These are phyloP conservation scores for Echeneis naucrates DNA, from an alignment of 2,797 vertebrate genomes.

Conservation along the genomic window DNA sequence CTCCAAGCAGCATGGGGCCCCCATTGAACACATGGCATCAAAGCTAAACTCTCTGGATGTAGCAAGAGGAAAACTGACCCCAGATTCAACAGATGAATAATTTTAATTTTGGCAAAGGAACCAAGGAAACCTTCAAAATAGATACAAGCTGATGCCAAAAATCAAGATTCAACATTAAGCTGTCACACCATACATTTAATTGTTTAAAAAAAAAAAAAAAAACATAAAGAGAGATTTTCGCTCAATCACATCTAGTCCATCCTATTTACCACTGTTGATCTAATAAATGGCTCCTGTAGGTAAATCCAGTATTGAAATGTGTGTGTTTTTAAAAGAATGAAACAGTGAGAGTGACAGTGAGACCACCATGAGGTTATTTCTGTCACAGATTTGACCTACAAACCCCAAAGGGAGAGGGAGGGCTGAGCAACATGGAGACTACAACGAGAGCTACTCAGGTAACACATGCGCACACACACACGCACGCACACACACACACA, in stretches of 20 bases:
- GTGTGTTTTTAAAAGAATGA: slow-evolving; percentile 13
- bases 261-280: not conserved
- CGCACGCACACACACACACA: slow-evolving; percentile 70
- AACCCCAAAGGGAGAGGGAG: slow-evolving; percentile 61
- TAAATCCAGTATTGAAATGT: not conserved
- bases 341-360: slow-evolving; percentile 22
- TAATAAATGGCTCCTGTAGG: slow-evolving; percentile 5
- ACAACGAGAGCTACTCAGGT: slow-evolving; percentile 56
- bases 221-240: not conserved
- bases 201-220: not conserved
- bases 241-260: not conserved
- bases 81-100: too few species aligned
- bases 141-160: too few species aligned
- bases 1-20: too few species aligned
- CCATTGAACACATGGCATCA: too few species aligned
- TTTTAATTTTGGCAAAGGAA: too few species aligned
- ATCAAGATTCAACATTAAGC: too few species aligned
- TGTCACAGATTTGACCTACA: slow-evolving; percentile 79
- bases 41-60: too few species aligned
- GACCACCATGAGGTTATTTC: slow-evolving; percentile 75
- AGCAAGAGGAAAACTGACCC: too few species aligned
- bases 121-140: too few species aligned
- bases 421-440: slow-evolving; percentile 41
- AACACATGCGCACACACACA: slow-evolving; percentile 52
- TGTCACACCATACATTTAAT: too few species aligned